Evolutionary conservation across 2,888 invertebrate genomes (phyloP).

Genomic region (Drosophila nr. fundita): DNA sequence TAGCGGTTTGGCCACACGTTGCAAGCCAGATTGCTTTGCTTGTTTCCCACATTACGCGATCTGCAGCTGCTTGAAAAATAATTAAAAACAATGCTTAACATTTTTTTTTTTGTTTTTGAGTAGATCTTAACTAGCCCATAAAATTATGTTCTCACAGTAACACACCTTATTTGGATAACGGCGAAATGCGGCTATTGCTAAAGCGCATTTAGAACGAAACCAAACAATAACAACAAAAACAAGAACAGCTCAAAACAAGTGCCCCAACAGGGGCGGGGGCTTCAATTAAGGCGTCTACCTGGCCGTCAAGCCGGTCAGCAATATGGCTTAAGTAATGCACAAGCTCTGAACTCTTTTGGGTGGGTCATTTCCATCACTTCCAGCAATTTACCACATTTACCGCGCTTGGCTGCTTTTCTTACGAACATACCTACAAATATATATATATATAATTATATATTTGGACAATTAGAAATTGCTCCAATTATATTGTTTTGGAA

Average conservation of each 20-base stretch:
- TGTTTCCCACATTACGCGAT: conserved; percentile 54
- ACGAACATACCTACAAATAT: neutral
- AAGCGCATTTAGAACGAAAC: conserved; percentile 71
- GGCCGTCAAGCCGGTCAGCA: conserved; percentile 56
- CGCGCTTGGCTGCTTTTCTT: conserved; percentile 63
- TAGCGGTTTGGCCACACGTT: conserved; percentile 60
- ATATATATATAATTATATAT: neutral
- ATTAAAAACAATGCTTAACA: conserved; percentile 21
- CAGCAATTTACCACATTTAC: conserved; percentile 24
- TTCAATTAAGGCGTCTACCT: conserved; percentile 73
- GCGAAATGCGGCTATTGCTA: conserved; percentile 55
- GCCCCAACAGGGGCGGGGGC: conserved; percentile 4
- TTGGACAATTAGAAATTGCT: too few relatives aligned
- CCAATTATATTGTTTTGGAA: too few relatives aligned
- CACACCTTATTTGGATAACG: conserved; percentile 69
- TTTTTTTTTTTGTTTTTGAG: conserved; percentile 26
- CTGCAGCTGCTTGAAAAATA: conserved; percentile 23
- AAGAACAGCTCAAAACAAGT: conserved; percentile 24
- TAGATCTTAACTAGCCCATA: conserved; percentile 39
- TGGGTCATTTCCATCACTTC: conserved; percentile 60
- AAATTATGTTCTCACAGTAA: conserved; percentile 62
- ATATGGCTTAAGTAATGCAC: conserved; percentile 58
- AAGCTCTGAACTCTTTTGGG: conserved; percentile 67
- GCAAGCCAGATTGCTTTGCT: conserved; percentile 5
- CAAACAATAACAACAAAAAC: conserved; percentile 14